Percentiles rank a stretch among this genome's conserved stretches.
Evolutionary conservation across 35 echinoderm and acorn worm species (phyloP).

Genomic region (Ophioderma brevispina): DNA sequence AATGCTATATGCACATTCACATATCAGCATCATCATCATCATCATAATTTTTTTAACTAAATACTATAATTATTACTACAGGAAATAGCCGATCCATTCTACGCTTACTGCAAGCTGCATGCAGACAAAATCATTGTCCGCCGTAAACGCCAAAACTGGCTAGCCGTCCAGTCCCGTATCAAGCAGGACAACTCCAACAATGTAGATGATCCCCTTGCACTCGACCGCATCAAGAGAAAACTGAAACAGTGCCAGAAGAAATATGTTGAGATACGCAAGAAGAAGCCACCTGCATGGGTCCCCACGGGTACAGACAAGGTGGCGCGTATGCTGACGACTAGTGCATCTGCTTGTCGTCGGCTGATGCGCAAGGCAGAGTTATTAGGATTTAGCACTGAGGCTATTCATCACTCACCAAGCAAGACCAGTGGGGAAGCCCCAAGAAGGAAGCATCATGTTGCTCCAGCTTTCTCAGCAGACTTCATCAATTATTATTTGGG

Average conservation of each 20-base stretch:
- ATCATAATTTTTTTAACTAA: too few species aligned
- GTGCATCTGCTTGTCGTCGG: slow-evolving; percentile 84
- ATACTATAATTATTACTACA: slow-evolving; percentile 23
- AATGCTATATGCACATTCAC: not conserved
- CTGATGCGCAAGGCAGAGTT: slow-evolving; percentile 96
- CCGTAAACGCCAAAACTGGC: slow-evolving; percentile 86
- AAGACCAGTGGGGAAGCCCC: slow-evolving; percentile 40
- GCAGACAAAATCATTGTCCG: slow-evolving; percentile 85
- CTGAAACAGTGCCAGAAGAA: slow-evolving; percentile 58
- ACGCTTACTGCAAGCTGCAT: slow-evolving; percentile 97
- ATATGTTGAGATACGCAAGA: slow-evolving; percentile 45
- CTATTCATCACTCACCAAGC: not conserved
- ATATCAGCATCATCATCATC: not conserved
- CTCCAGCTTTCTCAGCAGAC: slow-evolving; percentile 82
- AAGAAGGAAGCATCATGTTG: slow-evolving; percentile 78
- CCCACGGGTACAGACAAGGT: slow-evolving; percentile 75
- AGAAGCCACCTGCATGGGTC: slow-evolving; percentile 76
- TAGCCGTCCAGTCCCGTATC: slow-evolving; percentile 80
- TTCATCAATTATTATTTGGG: slow-evolving; percentile 96
- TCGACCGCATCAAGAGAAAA: slow-evolving; percentile 52
- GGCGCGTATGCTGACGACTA: slow-evolving; percentile 77
- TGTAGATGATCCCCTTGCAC: slow-evolving; percentile 22
- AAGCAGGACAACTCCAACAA: slow-evolving; percentile 53
- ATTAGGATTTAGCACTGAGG: slow-evolving; percentile 72
- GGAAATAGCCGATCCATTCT: slow-evolving; percentile 99